Percentiles rank a stretch among this genome's conserved stretches.
phyloP scores from a whole-genome alignment of 1,140 invertebrate genomes.

The Odontomachus brunneus region DNA sequence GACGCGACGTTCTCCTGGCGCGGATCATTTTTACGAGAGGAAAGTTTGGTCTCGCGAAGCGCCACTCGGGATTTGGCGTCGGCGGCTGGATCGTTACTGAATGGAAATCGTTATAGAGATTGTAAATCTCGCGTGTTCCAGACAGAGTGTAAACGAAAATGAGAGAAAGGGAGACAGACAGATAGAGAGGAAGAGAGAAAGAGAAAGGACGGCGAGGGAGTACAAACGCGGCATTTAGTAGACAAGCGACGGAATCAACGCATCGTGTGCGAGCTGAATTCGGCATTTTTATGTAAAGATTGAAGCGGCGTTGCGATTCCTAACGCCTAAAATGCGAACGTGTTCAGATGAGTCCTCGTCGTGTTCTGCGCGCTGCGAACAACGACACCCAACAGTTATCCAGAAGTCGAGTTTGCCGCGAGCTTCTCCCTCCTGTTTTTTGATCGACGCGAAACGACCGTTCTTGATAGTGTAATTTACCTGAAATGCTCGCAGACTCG shows the following conservation, averaged over 20 bases:
- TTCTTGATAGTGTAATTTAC: conserved; percentile 34
- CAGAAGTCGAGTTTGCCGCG: background rate
- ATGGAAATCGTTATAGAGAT: conserved; percentile 61
- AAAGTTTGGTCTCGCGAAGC: conserved; percentile 51
- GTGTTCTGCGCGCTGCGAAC: conserved; percentile 9
- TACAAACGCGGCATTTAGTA: conserved; percentile 56
- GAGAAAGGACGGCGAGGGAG: conserved; percentile 25
- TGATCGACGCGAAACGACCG: conserved; percentile 29
- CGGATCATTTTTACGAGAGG: conserved; percentile 55
- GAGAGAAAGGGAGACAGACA: background rate
- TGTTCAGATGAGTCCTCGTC: too few species aligned
- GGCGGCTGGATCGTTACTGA: conserved; percentile 54
- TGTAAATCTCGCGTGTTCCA: conserved; percentile 47
- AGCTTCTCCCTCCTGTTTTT: conserved; percentile 11
- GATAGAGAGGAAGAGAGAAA: background rate
- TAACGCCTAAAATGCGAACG: too few species aligned
- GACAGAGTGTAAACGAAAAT: conserved; percentile 1
- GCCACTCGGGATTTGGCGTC: conserved; percentile 47
- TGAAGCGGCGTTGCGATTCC: conserved; percentile 28
- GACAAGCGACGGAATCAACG: conserved; percentile 57
- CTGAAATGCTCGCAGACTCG: background rate
- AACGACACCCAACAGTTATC: conserved; percentile 22
- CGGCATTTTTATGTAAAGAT: conserved; percentile 56
- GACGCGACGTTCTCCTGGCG: background rate
- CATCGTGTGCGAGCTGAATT: conserved; percentile 48